These are phyloP conservation scores for Felis catus DNA, from an alignment of 2,113 vertebrate species.

Conservation along the genomic window DNA sequence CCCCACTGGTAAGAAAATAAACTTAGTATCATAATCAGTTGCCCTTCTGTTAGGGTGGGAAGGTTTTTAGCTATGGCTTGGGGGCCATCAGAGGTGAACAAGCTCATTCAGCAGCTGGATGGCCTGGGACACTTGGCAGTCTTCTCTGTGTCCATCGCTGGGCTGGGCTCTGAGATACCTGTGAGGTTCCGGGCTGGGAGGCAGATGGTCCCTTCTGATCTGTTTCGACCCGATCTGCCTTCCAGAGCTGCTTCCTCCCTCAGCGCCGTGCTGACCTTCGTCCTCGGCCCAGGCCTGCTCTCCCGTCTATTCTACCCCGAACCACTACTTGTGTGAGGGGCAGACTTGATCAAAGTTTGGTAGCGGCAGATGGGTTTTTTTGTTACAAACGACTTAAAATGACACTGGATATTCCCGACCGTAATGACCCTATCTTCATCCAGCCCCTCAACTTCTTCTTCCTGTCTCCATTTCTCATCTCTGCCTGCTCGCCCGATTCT, in stretches of 20 bases:
- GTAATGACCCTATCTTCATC: neutral
- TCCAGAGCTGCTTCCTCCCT: neutral
- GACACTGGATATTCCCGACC: neutral
- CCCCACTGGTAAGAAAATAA: neutral
- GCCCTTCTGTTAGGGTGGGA: neutral
- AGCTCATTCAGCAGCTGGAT: neutral
- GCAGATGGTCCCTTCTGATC: neutral
- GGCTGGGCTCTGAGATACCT: neutral
- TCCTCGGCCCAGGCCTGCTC: neutral
- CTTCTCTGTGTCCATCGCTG: neutral
- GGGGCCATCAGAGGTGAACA: neutral
- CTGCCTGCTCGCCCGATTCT: accelerated
- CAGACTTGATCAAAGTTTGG: neutral
- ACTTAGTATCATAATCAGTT: neutral
- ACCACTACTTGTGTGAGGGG: neutral
- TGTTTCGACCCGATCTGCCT: neutral
- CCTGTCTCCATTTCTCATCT: neutral
- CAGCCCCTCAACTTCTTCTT: neutral
- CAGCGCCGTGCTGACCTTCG: neutral
- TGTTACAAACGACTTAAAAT: no score
- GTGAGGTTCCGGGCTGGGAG: neutral
- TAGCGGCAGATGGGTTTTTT: neutral
- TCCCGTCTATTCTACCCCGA: neutral
- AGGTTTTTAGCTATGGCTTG: neutral
- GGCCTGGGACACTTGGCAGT: neutral